phyloP scores from a whole-genome alignment of 2,888 invertebrate genomes.

The Sylvicola cinctus region DNA sequence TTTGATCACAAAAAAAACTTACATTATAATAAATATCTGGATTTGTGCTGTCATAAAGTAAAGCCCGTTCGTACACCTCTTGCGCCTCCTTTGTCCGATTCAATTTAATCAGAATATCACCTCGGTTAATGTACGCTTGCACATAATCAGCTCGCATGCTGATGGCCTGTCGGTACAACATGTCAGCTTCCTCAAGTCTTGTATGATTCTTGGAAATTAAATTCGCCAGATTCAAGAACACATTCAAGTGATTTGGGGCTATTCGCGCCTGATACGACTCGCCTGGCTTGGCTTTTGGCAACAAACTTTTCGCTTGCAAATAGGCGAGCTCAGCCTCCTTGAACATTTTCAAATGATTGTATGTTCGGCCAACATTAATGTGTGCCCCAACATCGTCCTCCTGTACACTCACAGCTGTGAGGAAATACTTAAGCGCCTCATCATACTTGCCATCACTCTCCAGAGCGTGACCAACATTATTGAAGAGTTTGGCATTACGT shows the following conservation, averaged over 20 bases:
- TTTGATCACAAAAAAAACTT: constrained; percentile 26
- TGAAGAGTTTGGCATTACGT: constrained; percentile 86
- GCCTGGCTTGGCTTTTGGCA: constrained; percentile 81
- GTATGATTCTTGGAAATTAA: constrained; percentile 84
- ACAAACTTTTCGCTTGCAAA: constrained; percentile 65
- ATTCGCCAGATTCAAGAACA: constrained; percentile 87
- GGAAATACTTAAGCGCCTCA: constrained; percentile 78
- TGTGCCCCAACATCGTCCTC: constrained; percentile 92
- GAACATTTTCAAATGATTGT: constrained; percentile 73
- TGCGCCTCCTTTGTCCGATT: constrained; percentile 88
- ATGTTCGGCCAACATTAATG: constrained; percentile 90
- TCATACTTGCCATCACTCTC: constrained; percentile 46
- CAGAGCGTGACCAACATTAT: constrained; percentile 91
- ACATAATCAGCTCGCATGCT: constrained; percentile 94
- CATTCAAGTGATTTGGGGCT: constrained; percentile 88
- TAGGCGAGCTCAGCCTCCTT: constrained; percentile 87
- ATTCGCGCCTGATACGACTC: constrained; percentile 90
- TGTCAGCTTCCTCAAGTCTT: constrained; percentile 81
- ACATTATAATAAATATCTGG: constrained; percentile 91
- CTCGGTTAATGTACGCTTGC: constrained; percentile 91
- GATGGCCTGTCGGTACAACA: constrained; percentile 84
- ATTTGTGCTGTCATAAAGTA: constrained; percentile 82
- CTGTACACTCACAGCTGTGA: constrained; percentile 81
- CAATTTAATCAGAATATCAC: constrained; percentile 85
- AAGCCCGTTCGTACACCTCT: constrained; percentile 80